Percentiles rank a stretch among this genome's conserved stretches.
Evolutionary conservation across 2,113 vertebrate species (phyloP).

Genomic region (Rattus norvegicus): DNA sequence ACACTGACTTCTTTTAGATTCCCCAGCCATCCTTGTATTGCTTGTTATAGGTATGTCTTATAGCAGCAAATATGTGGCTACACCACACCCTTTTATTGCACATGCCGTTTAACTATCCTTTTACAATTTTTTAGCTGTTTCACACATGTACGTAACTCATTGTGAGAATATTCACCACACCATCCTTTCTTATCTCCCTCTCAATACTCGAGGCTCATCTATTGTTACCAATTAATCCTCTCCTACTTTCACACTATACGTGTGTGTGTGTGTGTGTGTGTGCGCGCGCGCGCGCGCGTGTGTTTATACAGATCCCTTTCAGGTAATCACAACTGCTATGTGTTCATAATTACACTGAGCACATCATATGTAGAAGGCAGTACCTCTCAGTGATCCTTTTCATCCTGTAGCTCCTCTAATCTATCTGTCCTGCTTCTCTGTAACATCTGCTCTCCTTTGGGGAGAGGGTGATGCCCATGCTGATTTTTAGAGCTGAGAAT

Average conservation of each 20-base stretch:
- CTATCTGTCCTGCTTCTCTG: no score
- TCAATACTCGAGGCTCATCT: not conserved
- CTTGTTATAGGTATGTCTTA: not conserved
- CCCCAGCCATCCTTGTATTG: not conserved
- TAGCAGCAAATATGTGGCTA: not conserved
- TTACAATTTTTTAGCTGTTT: not conserved
- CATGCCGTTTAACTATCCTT: no score
- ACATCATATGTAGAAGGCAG: not conserved
- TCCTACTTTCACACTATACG: not conserved
- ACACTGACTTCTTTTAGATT: conserved; percentile 11
- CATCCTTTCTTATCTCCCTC: no score
- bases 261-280: not conserved
- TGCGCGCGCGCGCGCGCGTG: not conserved
- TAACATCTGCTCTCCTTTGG: not conserved
- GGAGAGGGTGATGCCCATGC: not conserved
- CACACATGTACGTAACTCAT: not conserved
- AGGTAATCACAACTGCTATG: not conserved
- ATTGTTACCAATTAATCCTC: no score
- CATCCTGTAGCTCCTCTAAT: not conserved
- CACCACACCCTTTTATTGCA: not conserved
- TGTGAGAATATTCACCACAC: not conserved
- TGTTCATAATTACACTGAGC: not conserved
- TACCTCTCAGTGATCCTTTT: no score
- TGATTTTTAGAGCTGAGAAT: not conserved
- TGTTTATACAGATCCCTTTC: not conserved